These are phyloP conservation scores for Aplidium turbinatum DNA, from an alignment of 23 tunicate species.

Conservation along the genomic window DNA sequence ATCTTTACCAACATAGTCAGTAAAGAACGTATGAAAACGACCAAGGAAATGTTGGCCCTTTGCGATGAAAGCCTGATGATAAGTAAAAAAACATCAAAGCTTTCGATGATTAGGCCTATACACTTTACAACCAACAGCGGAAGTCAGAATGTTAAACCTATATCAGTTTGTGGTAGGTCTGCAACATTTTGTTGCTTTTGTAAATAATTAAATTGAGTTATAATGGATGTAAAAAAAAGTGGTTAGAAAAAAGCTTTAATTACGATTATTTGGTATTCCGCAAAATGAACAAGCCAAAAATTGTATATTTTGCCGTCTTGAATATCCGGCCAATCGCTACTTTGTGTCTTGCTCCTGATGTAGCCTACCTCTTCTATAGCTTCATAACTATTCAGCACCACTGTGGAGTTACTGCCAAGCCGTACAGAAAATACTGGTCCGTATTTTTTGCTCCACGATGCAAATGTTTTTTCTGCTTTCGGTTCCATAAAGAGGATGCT, in stretches of 20 bases:
- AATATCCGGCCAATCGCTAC: neutral
- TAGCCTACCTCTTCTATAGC: constrained; percentile 38
- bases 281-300: neutral
- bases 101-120: no score
- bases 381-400: constrained; percentile 41
- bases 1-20: neutral
- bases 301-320: neutral
- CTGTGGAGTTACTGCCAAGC: constrained; percentile 13
- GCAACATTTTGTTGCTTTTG: neutral
- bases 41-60: constrained; percentile 15
- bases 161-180: neutral
- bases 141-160: no score
- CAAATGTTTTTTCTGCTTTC: constrained; percentile 3
- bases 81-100: neutral
- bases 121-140: no score
- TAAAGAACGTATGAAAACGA: constrained; percentile 17
- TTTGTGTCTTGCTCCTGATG: neutral
- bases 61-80: constrained; percentile 18
- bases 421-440: constrained; percentile 9
- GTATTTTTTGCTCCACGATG: constrained; percentile 1
- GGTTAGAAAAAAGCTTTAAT: no score
- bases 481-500: neutral
- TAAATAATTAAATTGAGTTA: no score
- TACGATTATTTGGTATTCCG: neutral
- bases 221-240: no score